Evolutionary conservation across 2,888 invertebrate genomes (phyloP), one percentile per base, ranked within the genome.

Genomic region (Lithophane socia): DNA sequence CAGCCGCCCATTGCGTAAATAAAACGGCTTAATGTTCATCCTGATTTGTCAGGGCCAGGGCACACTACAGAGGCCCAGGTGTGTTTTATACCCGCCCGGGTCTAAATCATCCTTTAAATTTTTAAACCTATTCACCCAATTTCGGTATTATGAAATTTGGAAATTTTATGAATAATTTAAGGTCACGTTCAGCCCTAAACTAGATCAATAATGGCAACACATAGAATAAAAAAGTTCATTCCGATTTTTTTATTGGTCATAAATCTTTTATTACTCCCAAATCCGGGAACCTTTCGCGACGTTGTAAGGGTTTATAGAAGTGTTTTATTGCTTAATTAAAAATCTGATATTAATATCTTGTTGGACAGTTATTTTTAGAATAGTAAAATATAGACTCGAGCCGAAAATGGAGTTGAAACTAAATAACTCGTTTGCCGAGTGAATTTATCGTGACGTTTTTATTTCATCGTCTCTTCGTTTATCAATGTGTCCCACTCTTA

Each of bases 61-160:
- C 47, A 66, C 68, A 83, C 79, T 86, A 79, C 68, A 73, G 24
- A 24, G 54, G 29, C 79, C 84, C 91, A 91, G 90, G 91, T 92
- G 91, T 87, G 75, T 80, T 89, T 91, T 88, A 92, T 87, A 77
- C 71, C 79, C 64, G 75, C 69, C 68, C 37, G 61, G 73, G 73
- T 70, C 85, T 81, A 84, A 88, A 88, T 88, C 80, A 86, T 86
- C 87, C 83, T 90, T 89, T 89, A 87, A 91, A 91, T 90, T 89
- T 91, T 90, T 83, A 79, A 83, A 68, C 66, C 80, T 79, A 86
- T 82, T 88, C 82, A 80, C 76, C 47, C 37, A 76, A 76, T 66
- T 67, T 70, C 58, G 42, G 52, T 75, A 72, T 75, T 81, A 68
- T 52, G 47, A 77, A 79, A 75, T 80, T 82, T 60, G 67, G 49